Evolutionary conservation across 1,140 invertebrate genomes (phyloP).

Genomic region (Heterodera schachtii): DNA sequence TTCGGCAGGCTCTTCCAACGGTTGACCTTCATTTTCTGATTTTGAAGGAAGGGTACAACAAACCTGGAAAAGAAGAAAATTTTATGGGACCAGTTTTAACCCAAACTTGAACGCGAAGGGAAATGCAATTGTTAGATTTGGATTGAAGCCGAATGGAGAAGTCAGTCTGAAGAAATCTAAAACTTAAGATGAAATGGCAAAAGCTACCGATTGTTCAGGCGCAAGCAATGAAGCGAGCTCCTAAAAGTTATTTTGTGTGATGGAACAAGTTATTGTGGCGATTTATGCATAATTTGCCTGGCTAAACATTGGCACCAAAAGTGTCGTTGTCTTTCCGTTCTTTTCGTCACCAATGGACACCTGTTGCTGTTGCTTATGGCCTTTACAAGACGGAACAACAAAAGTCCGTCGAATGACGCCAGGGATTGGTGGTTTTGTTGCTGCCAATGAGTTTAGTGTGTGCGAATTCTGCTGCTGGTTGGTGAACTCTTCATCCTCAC

Average conservation of each 20-base stretch:
- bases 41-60: neutral
- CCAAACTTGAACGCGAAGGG: conserved; percentile 8
- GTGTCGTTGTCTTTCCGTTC: conserved; percentile 4
- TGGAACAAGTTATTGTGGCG: no score
- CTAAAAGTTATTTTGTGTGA: neutral
- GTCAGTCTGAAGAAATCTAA: conserved; percentile 4
- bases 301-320: conserved; percentile 19
- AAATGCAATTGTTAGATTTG: conserved; percentile 24
- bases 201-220: neutral
- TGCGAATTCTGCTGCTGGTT: neutral
- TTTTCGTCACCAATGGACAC: neutral
- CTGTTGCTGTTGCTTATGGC: neutral
- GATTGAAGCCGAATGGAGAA: conserved; percentile 26
- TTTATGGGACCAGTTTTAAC: neutral
- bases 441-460: neutral
- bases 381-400: neutral
- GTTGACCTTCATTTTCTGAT: neutral
- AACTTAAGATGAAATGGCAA: neutral
- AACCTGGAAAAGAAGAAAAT: neutral
- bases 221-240: conserved; percentile 1
- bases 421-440: neutral
- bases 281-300: neutral
- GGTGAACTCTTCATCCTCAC: conserved; percentile 11
- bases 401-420: conserved; percentile 11
- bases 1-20: conserved; percentile 25